Evolutionary conservation across 1,140 invertebrate species (phyloP).

Genomic region (Hydropsyche tenuis): DNA sequence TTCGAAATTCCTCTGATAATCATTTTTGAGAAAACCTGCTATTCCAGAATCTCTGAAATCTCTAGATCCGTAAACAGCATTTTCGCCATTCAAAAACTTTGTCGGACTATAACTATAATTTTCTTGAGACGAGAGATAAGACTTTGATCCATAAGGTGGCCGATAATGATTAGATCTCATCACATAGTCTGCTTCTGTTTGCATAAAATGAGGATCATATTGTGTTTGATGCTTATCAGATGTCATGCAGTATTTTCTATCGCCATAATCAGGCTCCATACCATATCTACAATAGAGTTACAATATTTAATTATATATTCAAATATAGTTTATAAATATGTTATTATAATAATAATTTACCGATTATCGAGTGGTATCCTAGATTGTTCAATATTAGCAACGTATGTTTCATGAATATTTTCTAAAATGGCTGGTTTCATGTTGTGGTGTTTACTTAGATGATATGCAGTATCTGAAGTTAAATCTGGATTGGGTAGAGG

Average conservation of each 20-base stretch:
- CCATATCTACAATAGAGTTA: constrained; percentile 54
- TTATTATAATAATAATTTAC: constrained; percentile 51
- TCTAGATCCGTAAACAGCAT: constrained; percentile 62
- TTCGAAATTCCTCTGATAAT: constrained; percentile 62
- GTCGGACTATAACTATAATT: constrained; percentile 61
- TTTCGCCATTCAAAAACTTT: constrained; percentile 58
- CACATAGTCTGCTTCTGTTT: constrained; percentile 57
- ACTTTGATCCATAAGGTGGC: constrained; percentile 59
- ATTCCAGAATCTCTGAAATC: constrained; percentile 66
- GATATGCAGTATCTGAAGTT: constrained; percentile 67
- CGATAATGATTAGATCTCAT: constrained; percentile 49
- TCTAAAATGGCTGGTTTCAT: constrained; percentile 66
- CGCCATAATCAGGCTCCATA: constrained; percentile 56
- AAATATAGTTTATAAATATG: constrained; percentile 44
- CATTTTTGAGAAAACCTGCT: constrained; percentile 60
- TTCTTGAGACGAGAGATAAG: constrained; percentile 58
- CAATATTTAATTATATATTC: constrained; percentile 54
- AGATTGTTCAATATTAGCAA: constrained; percentile 59
- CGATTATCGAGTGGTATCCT: constrained; percentile 62
- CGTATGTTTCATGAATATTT: constrained; percentile 63
- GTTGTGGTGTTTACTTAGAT: constrained; percentile 60
- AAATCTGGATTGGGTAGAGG: constrained; percentile 76
- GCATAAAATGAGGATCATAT: constrained; percentile 61
- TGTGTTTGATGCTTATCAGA: constrained; percentile 59
- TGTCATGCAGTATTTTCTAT: constrained; percentile 58